Evolutionary conservation across 2,888 invertebrate genomes (phyloP), one percentile per base, ranked within the genome.

Genomic region (Tiliacea aurago): DNA sequence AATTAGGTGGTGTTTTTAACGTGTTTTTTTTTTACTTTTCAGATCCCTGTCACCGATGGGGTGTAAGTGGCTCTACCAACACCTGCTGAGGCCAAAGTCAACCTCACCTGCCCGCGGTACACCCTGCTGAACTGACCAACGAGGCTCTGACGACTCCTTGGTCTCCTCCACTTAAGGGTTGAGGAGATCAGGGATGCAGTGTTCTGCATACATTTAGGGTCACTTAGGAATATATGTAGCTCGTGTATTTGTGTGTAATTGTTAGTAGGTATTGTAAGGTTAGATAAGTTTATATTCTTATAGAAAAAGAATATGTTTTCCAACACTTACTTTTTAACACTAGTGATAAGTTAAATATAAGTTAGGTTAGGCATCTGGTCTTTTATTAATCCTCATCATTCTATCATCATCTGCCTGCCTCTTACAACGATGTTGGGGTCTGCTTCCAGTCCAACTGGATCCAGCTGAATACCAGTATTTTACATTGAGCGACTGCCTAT

Each of bases 101-200:
- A 75, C 73, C 69, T 81, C 84, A 37, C 79, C 67, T 53, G 84
- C 79, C 9, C 78, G 67, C 45, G 84, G 71, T 49, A 53, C 78
- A n/a, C 81, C 86, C 77, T 56, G 77, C 77, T 28, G 49, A 33
- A 28, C 1, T 23, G 4, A 77, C 77, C 0, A 1, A 62, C 70
- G 70, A 70, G 70, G 70, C 72, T 33, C 72, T 70, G 70, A 4
- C 70, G 72, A 72, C 43, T 4, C 18, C 51, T 28, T 6, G 43
- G 41, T 18, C 72, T 51, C 49, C 51, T 70, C 18, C 4, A 28
- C 28, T 7, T 20, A 15, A 18, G 2, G 23, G 41, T 69, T 33
- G 28, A 70, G 51, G n/a, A 18, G 13, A n/a, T n/a, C 41, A 41
- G 18, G 33, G 0, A 1, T 53, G 55, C 55, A 55, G 55, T 55